Percentiles rank a stretch among this genome's conserved stretches.
These are phyloP conservation scores for Caenorhabditis inopinata DNA, from an alignment of 1,140 invertebrate genomes.

Conservation along the genomic window DNA sequence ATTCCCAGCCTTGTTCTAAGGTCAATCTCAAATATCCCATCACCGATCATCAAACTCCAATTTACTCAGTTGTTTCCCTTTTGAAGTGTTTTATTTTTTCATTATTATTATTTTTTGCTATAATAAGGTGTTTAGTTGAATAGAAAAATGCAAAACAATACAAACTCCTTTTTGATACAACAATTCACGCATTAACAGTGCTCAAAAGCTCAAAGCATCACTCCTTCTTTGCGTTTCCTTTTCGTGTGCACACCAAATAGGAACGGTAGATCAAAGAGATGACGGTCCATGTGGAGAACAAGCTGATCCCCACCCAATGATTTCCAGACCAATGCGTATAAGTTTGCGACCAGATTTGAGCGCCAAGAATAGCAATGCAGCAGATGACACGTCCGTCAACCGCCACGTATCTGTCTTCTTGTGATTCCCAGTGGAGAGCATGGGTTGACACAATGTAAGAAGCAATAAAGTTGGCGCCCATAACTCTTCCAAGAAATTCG, in stretches of 20 bases:
- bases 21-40: no score
- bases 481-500: conserved; percentile 60
- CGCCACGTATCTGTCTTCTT: conserved; percentile 55
- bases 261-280: conserved; percentile 60
- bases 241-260: conserved; percentile 27
- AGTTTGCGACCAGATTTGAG: conserved; percentile 65
- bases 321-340: conserved; percentile 58
- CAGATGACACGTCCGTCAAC: conserved; percentile 62
- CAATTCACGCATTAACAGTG: no score
- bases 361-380: conserved; percentile 59
- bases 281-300: conserved; percentile 64
- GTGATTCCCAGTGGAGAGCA: conserved; percentile 58
- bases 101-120: no score
- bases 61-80: no score
- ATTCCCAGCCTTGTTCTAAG: no score
- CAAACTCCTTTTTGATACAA: no score
- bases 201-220: background rate
- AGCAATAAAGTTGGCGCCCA: conserved; percentile 59
- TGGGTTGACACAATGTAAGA: conserved; percentile 56
- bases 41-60: no score
- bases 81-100: no score
- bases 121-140: no score
- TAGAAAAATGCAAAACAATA: no score
- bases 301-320: conserved; percentile 64
- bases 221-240: conserved; percentile 20